A percentile compares a stretch with the other conserved stretches of the same genome.
Conservation (phyloP, 2,797 vertebrate species). For the Tamandua tetradactyla region DNA sequence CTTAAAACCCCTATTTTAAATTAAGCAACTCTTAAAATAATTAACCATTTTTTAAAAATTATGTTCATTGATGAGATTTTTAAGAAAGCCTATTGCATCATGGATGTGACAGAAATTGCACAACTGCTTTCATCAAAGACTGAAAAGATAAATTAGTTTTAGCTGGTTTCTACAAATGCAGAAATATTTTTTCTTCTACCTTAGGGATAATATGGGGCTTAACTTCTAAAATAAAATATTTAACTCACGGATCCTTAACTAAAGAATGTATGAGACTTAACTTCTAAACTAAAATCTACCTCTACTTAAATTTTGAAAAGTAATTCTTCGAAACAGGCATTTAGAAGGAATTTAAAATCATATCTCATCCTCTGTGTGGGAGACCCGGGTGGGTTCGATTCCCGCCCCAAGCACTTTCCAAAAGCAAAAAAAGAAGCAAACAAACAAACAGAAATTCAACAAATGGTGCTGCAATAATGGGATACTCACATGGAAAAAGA, state of each 20-base stretch:
- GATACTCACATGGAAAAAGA: too few species aligned
- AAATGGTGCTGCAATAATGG: too few species aligned
- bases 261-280: not conserved
- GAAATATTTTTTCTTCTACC: not conserved
- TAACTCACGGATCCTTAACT: not conserved
- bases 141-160: not conserved
- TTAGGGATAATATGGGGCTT: not conserved
- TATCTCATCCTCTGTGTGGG: too few species aligned
- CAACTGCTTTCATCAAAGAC: not conserved
- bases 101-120: not conserved
- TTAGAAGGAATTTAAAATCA: conserved; percentile 24
- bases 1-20: too few species aligned
- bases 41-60: not conserved
- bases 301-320: not conserved
- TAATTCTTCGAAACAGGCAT: not conserved
- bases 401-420: too few species aligned
- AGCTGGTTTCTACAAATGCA: not conserved
- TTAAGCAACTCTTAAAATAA: not conserved
- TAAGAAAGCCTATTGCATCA: not conserved
- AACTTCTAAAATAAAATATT: not conserved
- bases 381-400: too few species aligned
- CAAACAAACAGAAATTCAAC: too few species aligned
- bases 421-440: too few species aligned
- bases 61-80: not conserved
- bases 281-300: not conserved